A percentile compares a stretch with the other conserved stretches of the same genome.
These are phyloP conservation scores for Chrysocyon brachyurus DNA, from an alignment of 2,797 vertebrate species.

Conservation along the genomic window DNA sequence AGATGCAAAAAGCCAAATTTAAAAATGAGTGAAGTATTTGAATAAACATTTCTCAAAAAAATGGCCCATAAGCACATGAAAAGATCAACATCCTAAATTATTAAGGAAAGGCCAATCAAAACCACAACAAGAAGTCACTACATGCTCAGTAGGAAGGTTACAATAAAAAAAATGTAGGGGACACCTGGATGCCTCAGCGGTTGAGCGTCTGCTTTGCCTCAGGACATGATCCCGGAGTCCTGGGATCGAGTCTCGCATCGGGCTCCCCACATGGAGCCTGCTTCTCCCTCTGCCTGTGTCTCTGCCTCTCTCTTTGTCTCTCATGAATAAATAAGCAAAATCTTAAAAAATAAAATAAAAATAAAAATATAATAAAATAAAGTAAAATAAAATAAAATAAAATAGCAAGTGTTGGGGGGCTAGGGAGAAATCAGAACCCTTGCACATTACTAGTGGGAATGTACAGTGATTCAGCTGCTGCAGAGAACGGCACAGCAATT, in stretches of 20 bases:
- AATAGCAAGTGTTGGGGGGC: not conserved
- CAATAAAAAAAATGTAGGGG: not conserved
- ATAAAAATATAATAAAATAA: not conserved
- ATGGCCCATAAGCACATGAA: not conserved
- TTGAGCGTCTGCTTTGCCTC: too few species aligned
- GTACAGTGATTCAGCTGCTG: not conserved
- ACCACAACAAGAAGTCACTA: not conserved
- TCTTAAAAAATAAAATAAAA: too few species aligned
- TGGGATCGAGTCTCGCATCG: too few species aligned
- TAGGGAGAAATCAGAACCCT: not conserved
- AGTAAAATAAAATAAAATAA: not conserved
- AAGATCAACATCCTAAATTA: not conserved
- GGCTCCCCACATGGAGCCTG: too few species aligned
- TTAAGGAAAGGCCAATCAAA: not conserved
- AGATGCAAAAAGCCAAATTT: not conserved
- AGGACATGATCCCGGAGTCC: too few species aligned
- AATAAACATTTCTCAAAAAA: constrained; percentile 33
- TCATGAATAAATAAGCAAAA: too few species aligned
- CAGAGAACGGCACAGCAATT: not conserved
- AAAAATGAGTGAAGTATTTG: not conserved
- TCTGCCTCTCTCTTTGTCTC: too few species aligned
- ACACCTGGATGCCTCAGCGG: too few species aligned
- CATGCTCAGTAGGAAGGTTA: not conserved
- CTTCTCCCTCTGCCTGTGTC: too few species aligned
- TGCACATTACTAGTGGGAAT: accelerated